Base-by-base conservation (phyloP, 92 coral and sea anemone species). In the Actinernus sp. region DNA sequence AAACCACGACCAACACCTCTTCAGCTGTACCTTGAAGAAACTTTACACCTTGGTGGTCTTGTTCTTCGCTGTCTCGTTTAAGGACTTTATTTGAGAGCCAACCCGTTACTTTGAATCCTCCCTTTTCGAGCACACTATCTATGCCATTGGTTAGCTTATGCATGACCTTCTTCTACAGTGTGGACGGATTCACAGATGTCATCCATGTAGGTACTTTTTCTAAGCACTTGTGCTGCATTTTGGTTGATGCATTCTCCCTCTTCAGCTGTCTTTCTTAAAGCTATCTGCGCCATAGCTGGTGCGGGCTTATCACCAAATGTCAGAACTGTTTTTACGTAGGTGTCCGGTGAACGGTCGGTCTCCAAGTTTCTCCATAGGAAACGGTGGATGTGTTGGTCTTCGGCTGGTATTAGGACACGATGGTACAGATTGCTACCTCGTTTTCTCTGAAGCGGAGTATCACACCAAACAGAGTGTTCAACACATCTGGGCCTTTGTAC, bases 251-350 rank as follows among this genome's bases (percentile, higher is more conserved):
- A 57, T 26, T 68, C 41, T 13, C 48, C 56, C 8, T 66, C 64
- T 26, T 74, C 50, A 20, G 85, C 93, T 0, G 85, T 87, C 37
- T 74, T 87, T 26, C 80, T 30, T 11, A 87, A 62, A 4, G 87
- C 74, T 3, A 70, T 70, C n/a, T n/a, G n/a, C n/a, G n/a, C n/a
- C n/a, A n/a, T n/a, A n/a, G n/a, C n/a, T n/a, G n/a, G n/a, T n/a
- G n/a, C n/a, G n/a, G n/a, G n/a, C n/a, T n/a, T n/a, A n/a, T n/a
- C n/a, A n/a, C n/a, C n/a, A n/a, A n/a, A n/a, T n/a, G n/a, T n/a
- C n/a, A n/a, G n/a, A n/a, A n/a, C n/a, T n/a, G n/a, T n/a, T n/a
- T n/a, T n/a, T 65, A 53, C 66, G 3, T 66, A 73, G 10, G 55
- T 40, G 49, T 85, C 91, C 11, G 86, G 82, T 26, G 58, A 67